Base-by-base conservation (phyloP, 2,113 vertebrate genomes). In the Strix uralensis region DNA sequence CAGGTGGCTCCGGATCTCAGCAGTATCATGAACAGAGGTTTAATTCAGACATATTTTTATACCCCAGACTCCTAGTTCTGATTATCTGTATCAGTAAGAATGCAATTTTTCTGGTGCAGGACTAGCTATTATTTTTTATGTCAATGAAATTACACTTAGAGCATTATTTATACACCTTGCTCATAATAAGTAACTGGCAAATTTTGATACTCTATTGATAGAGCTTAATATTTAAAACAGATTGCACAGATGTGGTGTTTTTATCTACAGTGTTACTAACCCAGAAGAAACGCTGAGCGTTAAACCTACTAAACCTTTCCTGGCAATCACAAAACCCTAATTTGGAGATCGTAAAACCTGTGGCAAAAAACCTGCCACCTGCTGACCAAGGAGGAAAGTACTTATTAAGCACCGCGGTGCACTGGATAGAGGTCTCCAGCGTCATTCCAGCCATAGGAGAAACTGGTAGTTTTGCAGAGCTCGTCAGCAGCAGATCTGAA, bases 371-470 rank as follows among this genome's bases (percentile, higher is more conserved):
- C 42, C 79, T 55, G 96, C 96, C 95, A 77, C 77, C 95, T 97
- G 57, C 77, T 90, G 97, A 86, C 62, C 32, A 36, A 65, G 71
- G 57, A 46, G 51, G 47, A 38, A 30, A 72, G 63, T 19, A 8
- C 32, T 29, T 6, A 7, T 42, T 15, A 8, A 38, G 61, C 46
- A 2, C 18, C 10, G 75, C 5, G 1, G 32, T 7, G 59, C 36
- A 0, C 25, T 29, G 67, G 2, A 0, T 6, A 1, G 10, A 29
- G 58, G 1, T 0, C 40, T 34, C 4, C 62, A 2, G 67, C 26
- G 2, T 3, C 13, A 23, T 52, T 30, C 26, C 44, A 7, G 42
- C 52, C 3, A 3, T 1, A 40, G 69, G 32, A 86, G 62, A 84
- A 86, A 52, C 32, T 15, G 52, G 5, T 27, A 20, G 11, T 14